phyloP scores from a whole-genome alignment of 30 jellyfish, hydroid and myxozoan species.

The Pseudorhiza aurosa region DNA sequence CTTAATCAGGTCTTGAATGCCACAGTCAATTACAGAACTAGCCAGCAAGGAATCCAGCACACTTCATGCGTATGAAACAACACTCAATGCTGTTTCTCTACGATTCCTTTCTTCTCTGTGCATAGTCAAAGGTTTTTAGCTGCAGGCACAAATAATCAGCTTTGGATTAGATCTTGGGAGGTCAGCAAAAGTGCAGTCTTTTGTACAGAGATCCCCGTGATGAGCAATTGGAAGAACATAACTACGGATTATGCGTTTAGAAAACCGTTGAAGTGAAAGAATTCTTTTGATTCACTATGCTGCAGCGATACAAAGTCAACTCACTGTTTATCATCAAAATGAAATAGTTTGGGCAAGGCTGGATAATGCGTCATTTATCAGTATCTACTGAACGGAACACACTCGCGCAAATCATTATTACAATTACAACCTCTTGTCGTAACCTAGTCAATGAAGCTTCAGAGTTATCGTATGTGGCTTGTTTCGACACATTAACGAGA shows the following conservation, averaged over 20 bases:
- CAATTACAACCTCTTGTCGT: no score
- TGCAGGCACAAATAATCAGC: conserved; percentile 34
- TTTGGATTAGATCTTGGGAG: conserved; percentile 34
- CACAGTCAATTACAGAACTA: neutral
- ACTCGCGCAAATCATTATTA: no score
- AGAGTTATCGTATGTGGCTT: no score
- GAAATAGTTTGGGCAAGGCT: no score
- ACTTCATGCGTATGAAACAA: neutral
- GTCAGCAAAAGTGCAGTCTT: neutral
- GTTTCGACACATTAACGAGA: no score
- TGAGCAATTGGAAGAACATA: neutral
- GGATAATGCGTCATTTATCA: no score
- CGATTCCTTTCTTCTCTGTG: neutral
- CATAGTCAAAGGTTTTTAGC: conserved; percentile 19
- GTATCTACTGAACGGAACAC: no score
- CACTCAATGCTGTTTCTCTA: neutral
- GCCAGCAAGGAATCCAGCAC: neutral
- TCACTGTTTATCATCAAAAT: no score
- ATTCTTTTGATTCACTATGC: neutral
- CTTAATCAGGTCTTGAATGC: neutral
- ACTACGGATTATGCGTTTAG: neutral
- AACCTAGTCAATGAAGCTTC: no score
- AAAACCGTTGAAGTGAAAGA: neutral
- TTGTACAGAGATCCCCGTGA: neutral
- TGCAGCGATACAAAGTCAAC: neutral